Base-by-base conservation (phyloP, 2,113 vertebrate genomes). In the Prinia subflava region DNA sequence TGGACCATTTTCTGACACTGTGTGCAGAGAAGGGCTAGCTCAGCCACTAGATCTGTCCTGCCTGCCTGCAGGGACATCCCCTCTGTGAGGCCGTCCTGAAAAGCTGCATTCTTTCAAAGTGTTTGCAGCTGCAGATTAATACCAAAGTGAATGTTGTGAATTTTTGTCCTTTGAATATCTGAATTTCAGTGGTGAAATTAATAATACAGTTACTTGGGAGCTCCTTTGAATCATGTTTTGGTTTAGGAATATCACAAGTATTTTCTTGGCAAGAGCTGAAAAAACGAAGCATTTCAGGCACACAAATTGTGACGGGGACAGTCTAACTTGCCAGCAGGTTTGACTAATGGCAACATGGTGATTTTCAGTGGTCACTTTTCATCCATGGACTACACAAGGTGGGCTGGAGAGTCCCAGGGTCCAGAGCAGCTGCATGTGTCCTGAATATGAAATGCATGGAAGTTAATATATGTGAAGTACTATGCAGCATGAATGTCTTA, bases 271-370 rank as follows among this genome's bases (percentile, higher is more conserved):
- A 59, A 71, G 19, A 70, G 33, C 15, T 83, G 75, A 46, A 63
- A 87, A 92, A 53, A 41, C 9, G 9, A 22, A n/a, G 14, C 11
- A 52, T 60, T 90, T 92, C 33, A 78, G 21, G n/a, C 7, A 27
- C 9, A 30, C 15, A 67, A 20, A 20, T 71, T 0, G 0, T 71
- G 22, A 90, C 2, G 2, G 30, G 31, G 25, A 30, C 24, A 68
- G 37, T 71, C 41, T 75, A 25, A 47, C 30, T 92, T 87, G 25
- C 27, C 63, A 81, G 22, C 30, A 83, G 14, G 22, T 71, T 80
- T 88, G 27, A 46, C 68, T 80, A 27, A 59, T 74, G 49, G 4
- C n/a, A 77, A 1, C 20, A 15, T 10, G 7, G 3, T 84, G 9
- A 13, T 74, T 80, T 59, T 76, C 37, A 56, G 6, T 35, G 7